Evolutionary conservation across 30 jellyfish, hydroid and myxozoan species (phyloP).

Genomic region (Chironex yamaguchii): DNA sequence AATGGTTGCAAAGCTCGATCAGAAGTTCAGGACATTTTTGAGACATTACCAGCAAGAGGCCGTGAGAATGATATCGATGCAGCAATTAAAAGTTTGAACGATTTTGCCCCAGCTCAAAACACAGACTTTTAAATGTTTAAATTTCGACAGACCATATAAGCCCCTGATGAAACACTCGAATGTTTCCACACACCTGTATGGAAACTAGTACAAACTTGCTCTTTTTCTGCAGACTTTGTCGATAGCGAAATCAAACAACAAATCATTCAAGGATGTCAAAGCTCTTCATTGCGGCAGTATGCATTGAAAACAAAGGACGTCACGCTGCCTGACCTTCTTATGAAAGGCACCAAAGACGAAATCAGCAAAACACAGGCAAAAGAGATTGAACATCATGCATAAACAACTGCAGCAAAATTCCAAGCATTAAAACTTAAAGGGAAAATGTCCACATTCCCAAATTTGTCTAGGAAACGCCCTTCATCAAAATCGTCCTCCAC

Average conservation of each 20-base stretch:
- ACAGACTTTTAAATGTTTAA: too few species aligned
- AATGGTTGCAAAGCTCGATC: too few species aligned
- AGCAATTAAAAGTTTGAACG: too few species aligned
- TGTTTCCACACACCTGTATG: not conserved
- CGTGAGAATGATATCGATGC: too few species aligned
- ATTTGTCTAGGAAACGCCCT: not conserved
- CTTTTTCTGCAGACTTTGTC: not conserved
- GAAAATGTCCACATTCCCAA: slow-evolving; percentile 1
- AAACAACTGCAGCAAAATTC: not conserved
- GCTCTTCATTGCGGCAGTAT: slow-evolving; percentile 5
- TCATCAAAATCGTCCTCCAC: slow-evolving; percentile 4
- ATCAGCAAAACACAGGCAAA: slow-evolving; percentile 7
- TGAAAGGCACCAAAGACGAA: slow-evolving; percentile 37
- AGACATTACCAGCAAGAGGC: too few species aligned
- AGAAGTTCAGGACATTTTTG: too few species aligned
- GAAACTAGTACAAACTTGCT: slow-evolving; percentile 5
- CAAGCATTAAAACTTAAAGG: slow-evolving; percentile 15
- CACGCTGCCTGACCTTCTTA: slow-evolving; percentile 12
- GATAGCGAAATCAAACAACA: slow-evolving; percentile 4
- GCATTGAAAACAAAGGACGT: slow-evolving; percentile 10
- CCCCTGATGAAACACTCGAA: slow-evolving; percentile 15
- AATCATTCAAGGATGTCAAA: not conserved
- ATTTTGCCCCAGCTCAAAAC: too few species aligned
- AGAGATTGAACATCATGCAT: not conserved
- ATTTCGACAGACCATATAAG: too few species aligned